Evolutionary conservation across 1,140 invertebrate species (phyloP).

Genomic region (Neodiprion virginianus): DNA sequence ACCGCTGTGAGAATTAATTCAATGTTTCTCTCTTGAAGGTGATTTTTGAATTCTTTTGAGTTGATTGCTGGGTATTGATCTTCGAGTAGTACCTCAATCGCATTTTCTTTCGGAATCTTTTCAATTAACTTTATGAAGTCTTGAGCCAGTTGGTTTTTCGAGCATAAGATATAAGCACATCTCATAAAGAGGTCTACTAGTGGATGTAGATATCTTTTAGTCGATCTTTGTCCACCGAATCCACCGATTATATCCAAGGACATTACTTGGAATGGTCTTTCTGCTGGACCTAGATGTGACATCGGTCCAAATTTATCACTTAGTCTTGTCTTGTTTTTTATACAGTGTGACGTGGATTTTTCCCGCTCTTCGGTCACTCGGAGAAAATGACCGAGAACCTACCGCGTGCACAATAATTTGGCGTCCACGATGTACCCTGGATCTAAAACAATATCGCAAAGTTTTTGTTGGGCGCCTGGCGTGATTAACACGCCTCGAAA

Average conservation of each 20-base stretch:
- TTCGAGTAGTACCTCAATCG: conserved; percentile 16
- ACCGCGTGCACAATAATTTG: too few relatives aligned
- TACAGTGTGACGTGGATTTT: conserved; percentile 30
- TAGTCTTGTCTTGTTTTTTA: conserved; percentile 51
- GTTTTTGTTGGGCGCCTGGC: too few relatives aligned
- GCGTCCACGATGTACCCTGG: too few relatives aligned
- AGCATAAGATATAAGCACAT: conserved; percentile 17
- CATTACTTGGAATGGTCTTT: conserved; percentile 46
- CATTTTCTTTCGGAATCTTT: conserved; percentile 15
- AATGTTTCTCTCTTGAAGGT: too few relatives aligned
- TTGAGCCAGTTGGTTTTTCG: conserved; percentile 8
- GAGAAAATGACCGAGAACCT: too few relatives aligned
- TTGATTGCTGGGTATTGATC: background rate
- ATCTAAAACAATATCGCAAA: too few relatives aligned
- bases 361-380: too few relatives aligned
- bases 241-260: conserved; percentile 44
- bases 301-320: conserved; percentile 39
- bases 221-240: conserved; percentile 36
- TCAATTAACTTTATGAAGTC: conserved; percentile 17
- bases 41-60: too few relatives aligned
- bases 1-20: too few relatives aligned
- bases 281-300: conserved; percentile 48
- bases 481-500: too few relatives aligned
- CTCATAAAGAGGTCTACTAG: conserved; percentile 10
- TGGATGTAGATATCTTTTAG: conserved; percentile 28